phyloP scores from a whole-genome alignment of 2,888 invertebrate species.

The Diaperis boleti region DNA sequence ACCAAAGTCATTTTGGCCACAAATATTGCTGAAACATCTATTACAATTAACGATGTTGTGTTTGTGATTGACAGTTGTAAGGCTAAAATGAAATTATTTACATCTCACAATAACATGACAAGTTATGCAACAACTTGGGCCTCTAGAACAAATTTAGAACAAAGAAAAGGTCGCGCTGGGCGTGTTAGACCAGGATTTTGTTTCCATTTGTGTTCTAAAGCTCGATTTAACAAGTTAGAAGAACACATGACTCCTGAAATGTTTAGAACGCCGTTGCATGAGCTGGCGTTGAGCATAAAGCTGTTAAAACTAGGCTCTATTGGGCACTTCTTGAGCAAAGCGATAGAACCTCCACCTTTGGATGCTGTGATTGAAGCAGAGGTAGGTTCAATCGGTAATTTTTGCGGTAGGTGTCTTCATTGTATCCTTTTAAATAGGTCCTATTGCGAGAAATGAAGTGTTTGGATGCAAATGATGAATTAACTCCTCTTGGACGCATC shows the following conservation, averaged over 20 bases:
- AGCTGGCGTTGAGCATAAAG: slow-evolving; percentile 92
- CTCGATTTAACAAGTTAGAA: slow-evolving; percentile 77
- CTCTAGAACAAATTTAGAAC: slow-evolving; percentile 93
- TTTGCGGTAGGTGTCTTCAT: not conserved
- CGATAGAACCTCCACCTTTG: slow-evolving; percentile 95
- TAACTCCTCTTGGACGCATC: slow-evolving; percentile 94
- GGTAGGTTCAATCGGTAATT: no score
- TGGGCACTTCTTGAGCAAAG: slow-evolving; percentile 94
- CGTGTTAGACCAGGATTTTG: slow-evolving; percentile 94
- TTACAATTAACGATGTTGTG: slow-evolving; percentile 98
- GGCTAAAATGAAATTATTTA: slow-evolving; percentile 97
- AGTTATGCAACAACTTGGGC: slow-evolving; percentile 98
- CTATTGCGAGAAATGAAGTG: slow-evolving; percentile 87
- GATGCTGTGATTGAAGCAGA: slow-evolving; percentile 99
- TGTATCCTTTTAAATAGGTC: slow-evolving; percentile 49
- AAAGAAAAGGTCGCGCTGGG: slow-evolving; percentile 93
- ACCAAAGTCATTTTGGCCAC: slow-evolving; percentile 96
- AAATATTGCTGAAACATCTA: slow-evolving; percentile 98
- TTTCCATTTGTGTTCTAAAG: slow-evolving; percentile 89
- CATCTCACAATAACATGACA: slow-evolving; percentile 98
- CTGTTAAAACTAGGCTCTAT: slow-evolving; percentile 91
- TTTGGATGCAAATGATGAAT: slow-evolving; percentile 85
- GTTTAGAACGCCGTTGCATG: slow-evolving; percentile 96
- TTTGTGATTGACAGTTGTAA: slow-evolving; percentile 98
- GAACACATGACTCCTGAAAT: slow-evolving; percentile 97